Evolutionary conservation across 2,888 invertebrate genomes (phyloP).

Genomic region (Agonopterix arenella): DNA sequence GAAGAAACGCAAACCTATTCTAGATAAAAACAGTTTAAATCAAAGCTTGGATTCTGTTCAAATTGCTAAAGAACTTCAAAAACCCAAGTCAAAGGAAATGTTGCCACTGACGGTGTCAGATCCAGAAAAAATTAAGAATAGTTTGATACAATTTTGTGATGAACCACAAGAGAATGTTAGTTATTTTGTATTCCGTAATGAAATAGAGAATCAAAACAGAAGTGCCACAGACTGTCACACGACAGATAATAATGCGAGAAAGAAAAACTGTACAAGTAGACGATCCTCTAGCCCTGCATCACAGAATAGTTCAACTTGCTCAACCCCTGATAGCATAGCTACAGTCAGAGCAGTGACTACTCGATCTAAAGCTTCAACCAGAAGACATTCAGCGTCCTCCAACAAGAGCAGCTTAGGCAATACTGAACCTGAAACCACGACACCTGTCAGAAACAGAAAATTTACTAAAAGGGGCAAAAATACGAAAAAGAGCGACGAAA

Average conservation of each 20-base stretch:
- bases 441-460: slow-evolving; percentile 33
- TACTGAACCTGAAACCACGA: slow-evolving; percentile 33
- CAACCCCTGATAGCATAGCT: slow-evolving; percentile 51
- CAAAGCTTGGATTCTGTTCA: slow-evolving; percentile 18
- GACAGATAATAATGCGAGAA: slow-evolving; percentile 19
- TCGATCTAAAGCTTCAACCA: slow-evolving; percentile 23
- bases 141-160: slow-evolving; percentile 33
- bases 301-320: slow-evolving; percentile 51
- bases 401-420: slow-evolving; percentile 30
- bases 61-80: slow-evolving; percentile 10
- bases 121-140: slow-evolving; percentile 27
- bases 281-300: slow-evolving; percentile 33
- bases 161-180: slow-evolving; percentile 25
- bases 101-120: not conserved
- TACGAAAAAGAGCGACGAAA: slow-evolving; percentile 25
- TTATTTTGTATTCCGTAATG: slow-evolving; percentile 43
- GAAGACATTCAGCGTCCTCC: slow-evolving; percentile 31
- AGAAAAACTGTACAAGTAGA: slow-evolving; percentile 16
- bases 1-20: slow-evolving; percentile 17
- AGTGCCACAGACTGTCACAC: slow-evolving; percentile 13
- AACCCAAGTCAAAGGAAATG: slow-evolving; percentile 15
- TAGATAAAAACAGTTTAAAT: slow-evolving; percentile 19
- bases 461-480: slow-evolving; percentile 29
- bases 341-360: slow-evolving; percentile 42
- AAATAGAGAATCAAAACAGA: slow-evolving; percentile 12